A percentile compares a stretch with the other conserved stretches of the same genome.
Evolutionary conservation across 2,113 vertebrate species (phyloP).

Genomic region (Nycticryphes semicollaris): DNA sequence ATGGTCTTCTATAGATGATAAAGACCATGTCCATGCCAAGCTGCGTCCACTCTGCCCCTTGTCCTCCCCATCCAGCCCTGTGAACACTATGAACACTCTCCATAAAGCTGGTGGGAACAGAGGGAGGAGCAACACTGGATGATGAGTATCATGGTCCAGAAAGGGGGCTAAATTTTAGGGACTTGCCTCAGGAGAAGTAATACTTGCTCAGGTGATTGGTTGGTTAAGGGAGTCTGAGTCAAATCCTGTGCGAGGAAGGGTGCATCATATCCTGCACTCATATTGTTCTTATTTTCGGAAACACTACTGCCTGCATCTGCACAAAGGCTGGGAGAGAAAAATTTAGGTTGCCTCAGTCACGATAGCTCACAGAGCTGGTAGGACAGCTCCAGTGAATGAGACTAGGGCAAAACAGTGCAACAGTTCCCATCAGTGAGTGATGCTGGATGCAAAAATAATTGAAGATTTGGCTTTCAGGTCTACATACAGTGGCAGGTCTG

Average conservation of each 20-base stretch:
- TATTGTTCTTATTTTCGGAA: not conserved
- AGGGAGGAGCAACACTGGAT: not conserved
- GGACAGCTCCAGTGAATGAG: not conserved
- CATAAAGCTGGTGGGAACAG: not conserved
- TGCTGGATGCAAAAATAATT: not conserved
- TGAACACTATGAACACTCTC: not conserved
- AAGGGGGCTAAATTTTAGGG: not conserved
- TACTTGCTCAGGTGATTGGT: not conserved
- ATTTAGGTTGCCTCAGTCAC: not conserved
- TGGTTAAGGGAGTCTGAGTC: not conserved
- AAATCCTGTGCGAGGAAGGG: not conserved
- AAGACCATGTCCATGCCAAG: rapidly evolving
- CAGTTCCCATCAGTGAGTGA: not conserved
- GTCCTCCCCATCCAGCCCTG: not conserved
- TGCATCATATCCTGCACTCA: not conserved
- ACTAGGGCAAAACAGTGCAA: not conserved
- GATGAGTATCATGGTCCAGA: not conserved
- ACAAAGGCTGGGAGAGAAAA: not conserved
- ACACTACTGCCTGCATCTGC: rapidly evolving
- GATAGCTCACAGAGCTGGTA: not conserved
- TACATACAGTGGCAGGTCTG: not conserved
- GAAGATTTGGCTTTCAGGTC: not conserved
- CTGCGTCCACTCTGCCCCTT: not conserved
- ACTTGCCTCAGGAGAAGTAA: not conserved
- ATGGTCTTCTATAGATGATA: not conserved